These are phyloP conservation scores for Lypha dubia DNA, from an alignment of 2,888 invertebrate species.

Conservation along the genomic window DNA sequence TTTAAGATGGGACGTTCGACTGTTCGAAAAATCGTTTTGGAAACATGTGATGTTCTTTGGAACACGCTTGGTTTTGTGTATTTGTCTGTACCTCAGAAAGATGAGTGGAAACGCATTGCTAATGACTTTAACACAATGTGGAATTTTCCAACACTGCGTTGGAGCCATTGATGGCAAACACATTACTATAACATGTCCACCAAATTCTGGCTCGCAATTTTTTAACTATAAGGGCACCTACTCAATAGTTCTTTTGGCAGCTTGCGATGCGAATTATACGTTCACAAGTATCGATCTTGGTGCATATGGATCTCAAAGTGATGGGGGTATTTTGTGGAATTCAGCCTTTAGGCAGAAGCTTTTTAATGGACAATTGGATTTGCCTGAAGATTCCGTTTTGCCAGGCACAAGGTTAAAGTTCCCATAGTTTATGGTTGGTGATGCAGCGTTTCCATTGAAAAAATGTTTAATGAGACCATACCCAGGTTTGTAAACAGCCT, in stretches of 20 bases:
- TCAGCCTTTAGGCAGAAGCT: too few relatives aligned
- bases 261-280: not conserved
- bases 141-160: slow-evolving; percentile 11
- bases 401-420: too few relatives aligned
- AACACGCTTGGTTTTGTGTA: too few relatives aligned
- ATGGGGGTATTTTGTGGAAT: slow-evolving; percentile 2
- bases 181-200: too few relatives aligned
- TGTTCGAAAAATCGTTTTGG: not conserved
- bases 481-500: too few relatives aligned
- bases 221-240: too few relatives aligned
- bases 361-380: too few relatives aligned
- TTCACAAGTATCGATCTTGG: not conserved
- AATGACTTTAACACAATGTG: slow-evolving; percentile 1
- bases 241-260: slow-evolving; percentile 9
- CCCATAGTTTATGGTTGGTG: too few relatives aligned
- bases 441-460: too few relatives aligned
- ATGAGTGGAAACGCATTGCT: not conserved
- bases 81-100: not conserved
- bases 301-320: not conserved
- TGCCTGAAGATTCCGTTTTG: too few relatives aligned
- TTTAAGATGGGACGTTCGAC: not conserved
- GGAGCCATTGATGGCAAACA: slow-evolving; percentile 12
- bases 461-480: too few relatives aligned
- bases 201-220: too few relatives aligned
- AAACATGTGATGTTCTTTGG: slow-evolving; percentile 9